Evolutionary conservation across 2,113 vertebrate genomes (phyloP).

Genomic region (Aegypius monachus): DNA sequence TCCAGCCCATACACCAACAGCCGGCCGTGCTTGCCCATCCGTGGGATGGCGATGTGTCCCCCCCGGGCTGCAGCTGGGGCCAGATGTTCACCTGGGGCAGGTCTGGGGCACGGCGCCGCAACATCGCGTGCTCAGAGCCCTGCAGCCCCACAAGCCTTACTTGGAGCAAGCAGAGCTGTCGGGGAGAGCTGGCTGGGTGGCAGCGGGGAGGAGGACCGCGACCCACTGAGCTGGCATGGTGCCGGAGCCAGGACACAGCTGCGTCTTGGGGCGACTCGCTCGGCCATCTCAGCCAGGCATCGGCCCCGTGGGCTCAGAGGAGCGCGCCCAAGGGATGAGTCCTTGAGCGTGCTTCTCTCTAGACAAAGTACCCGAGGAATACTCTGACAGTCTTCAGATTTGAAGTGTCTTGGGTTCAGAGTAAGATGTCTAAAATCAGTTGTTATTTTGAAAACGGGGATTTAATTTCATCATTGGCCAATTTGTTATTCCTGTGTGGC

Average conservation of each 20-base stretch:
- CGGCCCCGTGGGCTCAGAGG: accelerated
- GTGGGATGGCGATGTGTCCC: not conserved
- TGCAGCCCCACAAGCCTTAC: no score
- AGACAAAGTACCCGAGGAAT: not conserved
- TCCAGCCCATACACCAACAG: not conserved
- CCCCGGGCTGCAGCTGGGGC: not conserved
- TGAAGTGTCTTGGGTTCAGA: not conserved
- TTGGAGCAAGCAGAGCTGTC: not conserved
- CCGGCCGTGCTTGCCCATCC: not conserved
- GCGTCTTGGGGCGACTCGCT: not conserved
- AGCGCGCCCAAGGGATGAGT: accelerated
- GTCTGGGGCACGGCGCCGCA: not conserved
- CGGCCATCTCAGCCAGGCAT: accelerated
- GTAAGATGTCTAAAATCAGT: not conserved
- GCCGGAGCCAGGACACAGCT: accelerated
- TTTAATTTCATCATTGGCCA: not conserved
- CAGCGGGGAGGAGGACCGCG: accelerated
- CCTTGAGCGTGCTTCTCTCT: not conserved
- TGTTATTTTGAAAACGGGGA: not conserved
- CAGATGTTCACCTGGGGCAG: not conserved
- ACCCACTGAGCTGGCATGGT: not conserved
- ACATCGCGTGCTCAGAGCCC: not conserved
- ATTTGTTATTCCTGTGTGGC: not conserved
- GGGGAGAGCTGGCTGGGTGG: not conserved
- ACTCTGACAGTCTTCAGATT: not conserved